Base-by-base conservation (phyloP, 2,113 vertebrate genomes). In the Microtus ochrogaster region DNA sequence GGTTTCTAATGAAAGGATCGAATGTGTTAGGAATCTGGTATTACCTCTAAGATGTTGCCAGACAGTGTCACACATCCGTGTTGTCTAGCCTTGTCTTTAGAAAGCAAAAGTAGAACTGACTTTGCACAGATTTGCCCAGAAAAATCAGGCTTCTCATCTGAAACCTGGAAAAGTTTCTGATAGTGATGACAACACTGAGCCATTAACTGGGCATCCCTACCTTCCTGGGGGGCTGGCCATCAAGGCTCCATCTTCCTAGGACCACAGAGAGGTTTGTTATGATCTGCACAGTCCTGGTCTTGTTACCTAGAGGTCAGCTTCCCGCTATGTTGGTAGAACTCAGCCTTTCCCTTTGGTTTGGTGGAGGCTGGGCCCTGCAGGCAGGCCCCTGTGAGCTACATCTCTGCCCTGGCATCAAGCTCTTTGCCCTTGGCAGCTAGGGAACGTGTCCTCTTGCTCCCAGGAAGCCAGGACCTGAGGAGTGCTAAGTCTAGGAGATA, bases 401-500 rank as follows among this genome's bases (percentile, higher is more conserved):
- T 33, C 58, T 77, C 78, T 82, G 21, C 49, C 68, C 61, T 92
- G 96, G 92, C 95, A 44, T 41, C 24, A 3, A 24, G 89, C 91
- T 63, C 36, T 91, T 78, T 77, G 92, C 30, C 84, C 88, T 28
- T 72, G 93, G 95, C 82, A 65, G 84, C 55, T 63, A 39, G 68
- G 93, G 85, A 63, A 49, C 61, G 90, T 84, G 65, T 85, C 91
- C 28, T 82, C 74, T 91, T 52, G 58, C 68, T 91, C 77, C 76
- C 33, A 26, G 77, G 78, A 81, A 91, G 77, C 89, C 92, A 44
- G 93, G 73, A 24, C 7, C 74, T 44, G 36, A 87, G 44, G 92
- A 81, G 49, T 89, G 91, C 92, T 90, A 95, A 94, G 93, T 17
- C 17, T 17, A 79, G 77, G 21, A 87, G 55, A 82, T 55, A 21